A percentile compares a stretch with the other conserved stretches of the same genome.
phyloP scores from a whole-genome alignment of 2,113 vertebrate genomes.

The Phaethornis superciliosus region DNA sequence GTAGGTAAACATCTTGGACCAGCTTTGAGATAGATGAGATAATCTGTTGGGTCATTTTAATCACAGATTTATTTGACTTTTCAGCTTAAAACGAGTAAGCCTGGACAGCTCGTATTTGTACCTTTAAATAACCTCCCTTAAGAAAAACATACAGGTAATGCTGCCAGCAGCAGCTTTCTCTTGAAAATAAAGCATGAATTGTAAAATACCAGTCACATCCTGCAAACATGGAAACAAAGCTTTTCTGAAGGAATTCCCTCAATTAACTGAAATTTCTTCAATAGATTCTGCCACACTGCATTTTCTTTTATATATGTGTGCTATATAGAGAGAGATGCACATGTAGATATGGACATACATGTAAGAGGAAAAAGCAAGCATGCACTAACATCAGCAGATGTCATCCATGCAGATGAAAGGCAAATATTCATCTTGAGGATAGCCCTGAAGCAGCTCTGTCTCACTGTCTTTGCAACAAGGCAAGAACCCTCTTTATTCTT shows the following conservation, averaged over 20 bases:
- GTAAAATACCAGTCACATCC: not conserved
- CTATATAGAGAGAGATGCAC: not conserved
- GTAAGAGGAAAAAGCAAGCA: not conserved
- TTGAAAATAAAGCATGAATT: not conserved
- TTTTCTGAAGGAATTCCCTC: not conserved
- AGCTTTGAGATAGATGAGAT: not conserved
- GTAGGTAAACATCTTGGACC: not conserved
- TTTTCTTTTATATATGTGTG: not conserved
- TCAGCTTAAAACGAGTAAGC: not conserved
- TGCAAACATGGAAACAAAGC: not conserved
- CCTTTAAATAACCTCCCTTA: not conserved
- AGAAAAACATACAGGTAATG: not conserved
- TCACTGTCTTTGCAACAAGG: not conserved
- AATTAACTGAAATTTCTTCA: not conserved
- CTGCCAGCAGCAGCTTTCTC: not conserved
- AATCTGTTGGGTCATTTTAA: not conserved
- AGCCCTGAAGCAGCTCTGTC: constrained; percentile 25
- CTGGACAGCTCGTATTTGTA: not conserved
- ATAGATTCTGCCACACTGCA: not conserved
- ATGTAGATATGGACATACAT: not conserved
- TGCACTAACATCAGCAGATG: not conserved
- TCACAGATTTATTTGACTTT: not conserved
- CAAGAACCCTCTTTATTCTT: not conserved
- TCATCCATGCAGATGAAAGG: not conserved
- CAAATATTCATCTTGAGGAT: not conserved